Base-by-base conservation (phyloP, 2,113 vertebrate genomes). In the Albula goreensis region DNA sequence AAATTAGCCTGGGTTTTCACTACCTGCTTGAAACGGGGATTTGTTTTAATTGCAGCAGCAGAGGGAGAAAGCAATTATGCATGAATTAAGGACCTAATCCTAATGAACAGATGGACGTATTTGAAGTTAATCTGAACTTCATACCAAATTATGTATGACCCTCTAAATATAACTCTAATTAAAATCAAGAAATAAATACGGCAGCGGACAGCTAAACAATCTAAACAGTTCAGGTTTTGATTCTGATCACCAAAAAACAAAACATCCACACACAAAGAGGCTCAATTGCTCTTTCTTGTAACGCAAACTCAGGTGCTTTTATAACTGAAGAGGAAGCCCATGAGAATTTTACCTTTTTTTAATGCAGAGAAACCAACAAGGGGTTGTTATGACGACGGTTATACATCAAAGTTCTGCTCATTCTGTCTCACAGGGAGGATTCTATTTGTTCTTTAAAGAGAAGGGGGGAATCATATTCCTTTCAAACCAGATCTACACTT, bases 61-160 rank as follows among this genome's bases (percentile, higher is more conserved):
- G 82, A 52, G 86, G 50, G 74, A 82, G 78, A 74, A 83, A 82
- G 53, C 84, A 80, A 86, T 86, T 88, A 89, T 81, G 78, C 80
- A 77, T 87, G 74, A 51, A 84, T 89, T 89, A 88, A 86, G 87
- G 63, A 81, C 78, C 78, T 87, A 90, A 94, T 93, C 91, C 91
- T 80, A 87, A 90, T 91, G 92, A 91, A 90, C 89, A 92, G 87
- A 95, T 95, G 89, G 94, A 95, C 93, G 93, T 86, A 91, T 92
- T 93, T 89, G 83, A 83, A 80, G 83, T 90, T 87, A 93, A 93
- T 93, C 90, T 92, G 89, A 88, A 89, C 86, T 89, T 90, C 86
- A 48, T 92, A 90, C 87, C 90, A 93, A 90, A 87, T 89, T 88
- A 93, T 89, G 89, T 87, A 85, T 83, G 82, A 53, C 83, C 86